Evolutionary conservation across 2,888 invertebrate genomes (phyloP).

Genomic region (Aspidiotus rigidus): DNA sequence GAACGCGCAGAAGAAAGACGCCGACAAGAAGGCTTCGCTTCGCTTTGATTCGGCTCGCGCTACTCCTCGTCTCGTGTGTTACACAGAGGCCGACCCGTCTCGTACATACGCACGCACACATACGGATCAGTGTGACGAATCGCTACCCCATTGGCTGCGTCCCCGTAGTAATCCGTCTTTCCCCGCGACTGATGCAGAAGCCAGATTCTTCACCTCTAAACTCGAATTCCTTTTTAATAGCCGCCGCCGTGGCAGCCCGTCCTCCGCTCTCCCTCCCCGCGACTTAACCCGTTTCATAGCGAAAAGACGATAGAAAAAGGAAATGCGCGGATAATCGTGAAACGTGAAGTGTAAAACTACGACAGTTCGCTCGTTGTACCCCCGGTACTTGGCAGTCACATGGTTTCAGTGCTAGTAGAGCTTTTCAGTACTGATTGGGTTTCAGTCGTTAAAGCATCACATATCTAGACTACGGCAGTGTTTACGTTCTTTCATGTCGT

Average conservation of each 20-base stretch:
- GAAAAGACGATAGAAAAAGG: conserved; percentile 44
- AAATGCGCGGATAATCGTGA: conserved; percentile 37
- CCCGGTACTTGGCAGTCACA: conserved; percentile 30
- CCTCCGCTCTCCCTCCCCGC: conserved; percentile 17
- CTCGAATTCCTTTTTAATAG: conserved; percentile 29
- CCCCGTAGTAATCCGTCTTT: conserved; percentile 32
- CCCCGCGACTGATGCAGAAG: conserved; percentile 11
- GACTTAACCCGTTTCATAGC: conserved; percentile 42
- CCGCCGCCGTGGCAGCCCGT: conserved; percentile 15
- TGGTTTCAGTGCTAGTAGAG: conserved; percentile 29
- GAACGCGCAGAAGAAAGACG: conserved; percentile 24
- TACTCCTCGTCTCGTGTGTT: conserved; percentile 10
- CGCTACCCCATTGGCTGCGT: conserved; percentile 37
- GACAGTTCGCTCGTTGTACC: conserved; percentile 23
- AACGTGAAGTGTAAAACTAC: conserved; percentile 30
- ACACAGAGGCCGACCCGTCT: conserved; percentile 34
- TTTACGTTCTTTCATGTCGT: conserved; percentile 20
- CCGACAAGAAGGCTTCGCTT: conserved; percentile 22
- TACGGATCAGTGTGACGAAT: conserved; percentile 32
- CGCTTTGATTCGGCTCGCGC: conserved; percentile 25
- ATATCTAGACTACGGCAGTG: conserved; percentile 22
- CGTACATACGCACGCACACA: conserved; percentile 22
- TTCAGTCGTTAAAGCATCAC: conserved; percentile 29
- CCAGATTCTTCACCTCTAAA: conserved; percentile 24
- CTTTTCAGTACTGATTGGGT: conserved; percentile 31